Percentiles rank a stretch among this genome's conserved stretches.
These are phyloP conservation scores for Rhinopomastus cyanomelas DNA, from an alignment of 2,113 vertebrate genomes.

Conservation along the genomic window DNA sequence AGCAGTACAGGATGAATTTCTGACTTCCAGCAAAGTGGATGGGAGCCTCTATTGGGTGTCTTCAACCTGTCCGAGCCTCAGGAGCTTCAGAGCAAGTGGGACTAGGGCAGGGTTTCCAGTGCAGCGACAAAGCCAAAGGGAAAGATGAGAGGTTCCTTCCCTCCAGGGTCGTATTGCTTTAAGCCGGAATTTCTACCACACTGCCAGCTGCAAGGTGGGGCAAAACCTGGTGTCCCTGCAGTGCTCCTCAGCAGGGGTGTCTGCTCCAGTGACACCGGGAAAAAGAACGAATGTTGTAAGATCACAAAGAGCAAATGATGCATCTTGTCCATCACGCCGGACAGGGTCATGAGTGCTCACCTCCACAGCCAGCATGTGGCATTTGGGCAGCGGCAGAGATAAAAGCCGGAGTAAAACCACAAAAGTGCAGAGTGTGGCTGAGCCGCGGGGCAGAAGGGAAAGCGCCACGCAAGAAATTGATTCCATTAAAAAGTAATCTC, in stretches of 20 bases:
- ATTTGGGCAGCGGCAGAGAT: constrained; percentile 60
- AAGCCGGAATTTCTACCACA: background rate
- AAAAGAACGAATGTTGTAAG: accelerated
- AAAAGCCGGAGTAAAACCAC: constrained; percentile 61
- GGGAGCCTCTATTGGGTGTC: background rate
- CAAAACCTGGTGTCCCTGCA: background rate
- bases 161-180: accelerated
- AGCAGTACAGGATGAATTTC: accelerated
- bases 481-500: constrained; percentile 87
- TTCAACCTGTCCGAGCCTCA: background rate
- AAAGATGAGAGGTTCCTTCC: background rate
- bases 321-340: background rate
- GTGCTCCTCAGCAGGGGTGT: background rate
- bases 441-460: constrained; percentile 77
- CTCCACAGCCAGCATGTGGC: accelerated
- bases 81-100: background rate
- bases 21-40: background rate
- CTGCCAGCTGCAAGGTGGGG: background rate
- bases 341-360: background rate
- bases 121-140: background rate
- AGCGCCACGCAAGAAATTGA: constrained; percentile 78
- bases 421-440: constrained; percentile 35
- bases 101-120: background rate
- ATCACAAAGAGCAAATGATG: accelerated
- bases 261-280: background rate